Evolutionary conservation across 2,888 invertebrate species (phyloP).

Genomic region (Helleia helle): DNA sequence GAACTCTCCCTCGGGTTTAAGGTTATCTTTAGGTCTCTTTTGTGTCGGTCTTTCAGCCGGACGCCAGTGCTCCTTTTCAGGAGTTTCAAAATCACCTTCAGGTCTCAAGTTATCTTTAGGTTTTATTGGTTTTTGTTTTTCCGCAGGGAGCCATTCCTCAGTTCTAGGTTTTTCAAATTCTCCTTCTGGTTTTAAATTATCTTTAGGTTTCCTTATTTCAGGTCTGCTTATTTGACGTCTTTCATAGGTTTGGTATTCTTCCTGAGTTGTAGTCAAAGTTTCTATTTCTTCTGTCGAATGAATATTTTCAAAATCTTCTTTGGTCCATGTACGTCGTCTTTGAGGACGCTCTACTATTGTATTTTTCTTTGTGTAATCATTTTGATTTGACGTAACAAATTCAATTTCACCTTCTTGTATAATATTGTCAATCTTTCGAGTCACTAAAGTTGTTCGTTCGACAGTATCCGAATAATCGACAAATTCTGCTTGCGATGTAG

Average conservation of each 20-base stretch:
- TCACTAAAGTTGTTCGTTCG: slow-evolving; percentile 75
- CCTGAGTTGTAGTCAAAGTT: slow-evolving; percentile 78
- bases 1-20: slow-evolving; percentile 63
- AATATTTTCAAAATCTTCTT: slow-evolving; percentile 81
- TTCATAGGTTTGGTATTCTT: slow-evolving; percentile 77
- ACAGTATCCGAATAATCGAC: slow-evolving; percentile 74
- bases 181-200: slow-evolving; percentile 74
- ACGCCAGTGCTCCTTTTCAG: slow-evolving; percentile 43
- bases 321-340: slow-evolving; percentile 80
- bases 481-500: slow-evolving; percentile 79
- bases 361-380: slow-evolving; percentile 76
- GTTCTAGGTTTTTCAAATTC: slow-evolving; percentile 55
- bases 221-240: slow-evolving; percentile 65
- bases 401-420: slow-evolving; percentile 79
- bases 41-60: slow-evolving; percentile 67
- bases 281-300: slow-evolving; percentile 73
- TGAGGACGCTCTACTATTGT: slow-evolving; percentile 72
- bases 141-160: slow-evolving; percentile 63
- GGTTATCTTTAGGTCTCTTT: slow-evolving; percentile 68
- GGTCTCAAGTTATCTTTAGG: slow-evolving; percentile 74
- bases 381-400: slow-evolving; percentile 77
- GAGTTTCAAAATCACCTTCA: slow-evolving; percentile 71
- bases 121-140: slow-evolving; percentile 62
- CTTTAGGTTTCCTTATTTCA: slow-evolving; percentile 67
- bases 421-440: slow-evolving; percentile 77